phyloP scores from a whole-genome alignment of 2,888 invertebrate species.

The Trichogramma evanescens region DNA sequence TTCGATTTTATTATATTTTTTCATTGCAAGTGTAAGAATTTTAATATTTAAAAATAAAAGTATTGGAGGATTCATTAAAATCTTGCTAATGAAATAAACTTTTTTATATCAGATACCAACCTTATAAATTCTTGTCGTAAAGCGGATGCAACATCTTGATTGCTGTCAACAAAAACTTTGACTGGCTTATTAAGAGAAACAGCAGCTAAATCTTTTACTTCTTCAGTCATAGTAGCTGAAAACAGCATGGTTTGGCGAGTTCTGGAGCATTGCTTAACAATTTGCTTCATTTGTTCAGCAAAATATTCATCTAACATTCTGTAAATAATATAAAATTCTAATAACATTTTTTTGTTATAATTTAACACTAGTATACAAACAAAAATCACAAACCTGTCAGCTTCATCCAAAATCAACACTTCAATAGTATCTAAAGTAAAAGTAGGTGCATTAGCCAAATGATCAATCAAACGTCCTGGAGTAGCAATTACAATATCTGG shows the following conservation, averaged over 20 bases:
- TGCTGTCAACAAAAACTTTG: conserved; percentile 91
- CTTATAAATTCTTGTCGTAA: conserved; percentile 92
- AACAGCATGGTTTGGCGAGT: conserved; percentile 94
- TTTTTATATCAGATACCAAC: conserved; percentile 34
- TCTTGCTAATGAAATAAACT: not conserved
- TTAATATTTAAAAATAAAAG: not conserved
- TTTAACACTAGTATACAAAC: not conserved
- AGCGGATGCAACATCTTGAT: conserved; percentile 91
- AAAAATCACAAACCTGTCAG: conserved; percentile 53
- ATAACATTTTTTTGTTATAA: not conserved
- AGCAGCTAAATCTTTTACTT: conserved; percentile 88
- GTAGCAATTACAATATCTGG: conserved; percentile 98
- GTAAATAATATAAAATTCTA: conserved; percentile 20
- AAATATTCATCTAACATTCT: conserved; percentile 98
- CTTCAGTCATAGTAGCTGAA: conserved; percentile 99
- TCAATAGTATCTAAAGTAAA: conserved; percentile 87
- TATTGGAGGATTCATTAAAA: too few species aligned
- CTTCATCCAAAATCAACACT: conserved; percentile 74
- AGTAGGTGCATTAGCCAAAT: conserved; percentile 88
- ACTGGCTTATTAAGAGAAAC: conserved; percentile 90
- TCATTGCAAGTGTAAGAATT: not conserved
- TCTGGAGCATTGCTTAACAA: conserved; percentile 83
- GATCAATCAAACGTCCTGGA: conserved; percentile 95
- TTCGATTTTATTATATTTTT: not conserved
- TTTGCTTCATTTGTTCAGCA: conserved; percentile 98